Evolutionary conservation across 2,113 vertebrate species (phyloP).

Genomic region (Xiphias gladius): DNA sequence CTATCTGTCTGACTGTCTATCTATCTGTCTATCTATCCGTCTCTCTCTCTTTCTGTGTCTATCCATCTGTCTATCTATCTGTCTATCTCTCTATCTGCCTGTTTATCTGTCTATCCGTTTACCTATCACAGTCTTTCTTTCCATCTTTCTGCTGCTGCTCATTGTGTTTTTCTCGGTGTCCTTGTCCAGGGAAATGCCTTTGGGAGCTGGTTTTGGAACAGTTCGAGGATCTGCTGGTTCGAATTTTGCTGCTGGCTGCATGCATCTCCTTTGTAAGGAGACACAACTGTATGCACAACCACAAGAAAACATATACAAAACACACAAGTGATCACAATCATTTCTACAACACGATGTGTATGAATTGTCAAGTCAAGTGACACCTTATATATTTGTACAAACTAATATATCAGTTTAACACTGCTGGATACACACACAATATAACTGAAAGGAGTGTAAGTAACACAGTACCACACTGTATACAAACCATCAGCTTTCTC

Average conservation of each 20-base stretch:
- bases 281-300: constrained; percentile 3
- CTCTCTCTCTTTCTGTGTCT: background rate
- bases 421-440: background rate
- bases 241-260: constrained; percentile 86
- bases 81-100: no score
- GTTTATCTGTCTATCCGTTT: no score
- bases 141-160: background rate
- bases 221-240: constrained; percentile 87
- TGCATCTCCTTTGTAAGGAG: constrained; percentile 88
- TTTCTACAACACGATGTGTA: background rate
- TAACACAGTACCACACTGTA: background rate
- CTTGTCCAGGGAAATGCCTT: constrained; percentile 83
- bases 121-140: background rate
- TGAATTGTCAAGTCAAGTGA: background rate
- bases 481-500: background rate
- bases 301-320: constrained; percentile 4
- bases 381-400: background rate
- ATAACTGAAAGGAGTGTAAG: no score
- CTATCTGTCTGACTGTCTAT: no score
- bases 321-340: background rate
- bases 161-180: constrained; percentile 5
- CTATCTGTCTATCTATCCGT: no score
- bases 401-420: background rate
- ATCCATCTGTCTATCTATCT: background rate
- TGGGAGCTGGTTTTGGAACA: constrained; percentile 87